Conservation (phyloP, 2,888 invertebrate genomes). For the Mechanitis mazaeus region DNA sequence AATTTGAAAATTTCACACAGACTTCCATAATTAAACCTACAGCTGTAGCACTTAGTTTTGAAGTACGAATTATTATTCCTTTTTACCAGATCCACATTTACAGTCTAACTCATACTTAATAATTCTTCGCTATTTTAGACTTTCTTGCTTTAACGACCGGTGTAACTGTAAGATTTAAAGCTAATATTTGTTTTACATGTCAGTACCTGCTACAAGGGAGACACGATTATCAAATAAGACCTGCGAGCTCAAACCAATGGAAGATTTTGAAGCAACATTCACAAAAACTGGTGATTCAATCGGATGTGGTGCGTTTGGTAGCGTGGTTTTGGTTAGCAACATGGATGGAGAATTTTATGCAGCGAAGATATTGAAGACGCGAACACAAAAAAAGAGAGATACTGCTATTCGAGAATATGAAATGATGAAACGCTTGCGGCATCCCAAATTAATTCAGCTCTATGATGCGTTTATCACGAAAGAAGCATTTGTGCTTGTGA, state of each 20-base stretch:
- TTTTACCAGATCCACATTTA: no score
- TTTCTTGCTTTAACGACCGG: no score
- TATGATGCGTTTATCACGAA: conserved; percentile 34
- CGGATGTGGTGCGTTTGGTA: conserved; percentile 39
- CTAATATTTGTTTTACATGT: not conserved
- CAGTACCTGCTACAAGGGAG: conserved; percentile 21
- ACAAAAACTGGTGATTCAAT: conserved; percentile 32
- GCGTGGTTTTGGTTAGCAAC: conserved; percentile 33
- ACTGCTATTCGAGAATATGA: conserved; percentile 89
- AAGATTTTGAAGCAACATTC: conserved; percentile 28
- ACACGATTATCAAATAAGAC: conserved; percentile 9
- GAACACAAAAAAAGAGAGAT: conserved; percentile 83
- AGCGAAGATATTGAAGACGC: conserved; percentile 88
- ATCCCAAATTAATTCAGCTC: conserved; percentile 87
- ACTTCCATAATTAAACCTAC: no score
- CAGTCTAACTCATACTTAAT: not conserved
- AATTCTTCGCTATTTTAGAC: not conserved
- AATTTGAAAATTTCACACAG: no score
- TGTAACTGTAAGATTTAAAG: not conserved
- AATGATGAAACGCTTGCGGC: conserved; percentile 89
- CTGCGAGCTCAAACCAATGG: conserved; percentile 24
- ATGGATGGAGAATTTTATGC: conserved; percentile 78
- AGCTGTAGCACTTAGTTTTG: no score
- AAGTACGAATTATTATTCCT: no score
- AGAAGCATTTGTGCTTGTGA: conserved; percentile 86